Percentiles rank a stretch among this genome's conserved stretches.
These are phyloP conservation scores for Salticus scenicus DNA, from an alignment of 2,888 invertebrate genomes.

Conservation along the genomic window DNA sequence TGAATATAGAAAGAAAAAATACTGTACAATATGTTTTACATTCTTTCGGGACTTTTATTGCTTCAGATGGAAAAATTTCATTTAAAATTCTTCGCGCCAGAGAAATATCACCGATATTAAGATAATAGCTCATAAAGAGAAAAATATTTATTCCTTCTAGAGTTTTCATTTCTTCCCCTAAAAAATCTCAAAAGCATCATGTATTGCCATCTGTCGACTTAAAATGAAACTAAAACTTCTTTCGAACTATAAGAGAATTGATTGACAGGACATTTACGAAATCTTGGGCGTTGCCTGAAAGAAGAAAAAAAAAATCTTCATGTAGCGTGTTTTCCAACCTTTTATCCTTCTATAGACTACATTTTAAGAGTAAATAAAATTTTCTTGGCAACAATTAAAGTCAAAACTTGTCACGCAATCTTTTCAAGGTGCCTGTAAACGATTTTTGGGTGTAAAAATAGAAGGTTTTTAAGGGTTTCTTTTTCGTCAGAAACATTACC, in stretches of 20 bases:
- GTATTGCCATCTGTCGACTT: neutral
- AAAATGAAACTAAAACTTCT: neutral
- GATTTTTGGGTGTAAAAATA: neutral
- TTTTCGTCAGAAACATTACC: no score
- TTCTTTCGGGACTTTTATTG: no score
- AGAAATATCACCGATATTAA: no score
- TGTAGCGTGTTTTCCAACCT: conserved; percentile 16
- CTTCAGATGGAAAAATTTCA: no score
- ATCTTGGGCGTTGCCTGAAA: conserved; percentile 27
- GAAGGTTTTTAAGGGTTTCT: neutral
- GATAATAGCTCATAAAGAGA: no score
- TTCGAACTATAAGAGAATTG: neutral
- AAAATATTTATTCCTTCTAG: no score
- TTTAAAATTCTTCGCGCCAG: no score
- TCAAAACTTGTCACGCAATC: conserved; percentile 26
- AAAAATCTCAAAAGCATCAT: no score
- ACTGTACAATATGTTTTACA: no score
- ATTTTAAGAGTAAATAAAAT: conserved; percentile 34
- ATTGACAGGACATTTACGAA: conserved; percentile 40
- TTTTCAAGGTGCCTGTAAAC: neutral
- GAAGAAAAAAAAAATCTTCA: neutral
- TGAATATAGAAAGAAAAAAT: no score
- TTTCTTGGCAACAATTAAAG: conserved; percentile 11
- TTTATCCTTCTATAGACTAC: conserved; percentile 5
- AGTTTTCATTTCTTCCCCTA: no score